Base-by-base conservation (phyloP, 2,113 vertebrate species). In the Lamprotornis superbus region DNA sequence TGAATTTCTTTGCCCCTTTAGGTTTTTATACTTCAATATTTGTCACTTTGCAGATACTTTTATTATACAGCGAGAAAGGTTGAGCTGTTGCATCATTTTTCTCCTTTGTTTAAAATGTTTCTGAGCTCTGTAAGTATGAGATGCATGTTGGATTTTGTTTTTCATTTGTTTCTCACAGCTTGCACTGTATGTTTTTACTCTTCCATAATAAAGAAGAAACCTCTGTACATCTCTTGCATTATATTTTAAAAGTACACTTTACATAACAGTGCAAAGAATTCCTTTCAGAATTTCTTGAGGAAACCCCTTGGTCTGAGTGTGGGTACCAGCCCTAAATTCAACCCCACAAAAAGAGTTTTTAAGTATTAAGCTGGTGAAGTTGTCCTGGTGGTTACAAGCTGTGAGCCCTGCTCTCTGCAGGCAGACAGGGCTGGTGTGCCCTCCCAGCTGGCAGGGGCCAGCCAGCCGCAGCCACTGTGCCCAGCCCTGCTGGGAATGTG, bases 371-470 rank as follows among this genome's bases (percentile, higher is more conserved):
- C 46, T 42, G 37, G n/a, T 57, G 63, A 42, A 60, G 49, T 46
- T 79, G 33, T 13, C 28, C 7, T 4, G 22, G 76, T 33, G 60
- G 10, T 47, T 47, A 52, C 23, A 47, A 60, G 69, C 39, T 20
- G n/a, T 21, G 60, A 67, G 91, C 33, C 24, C 27, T 59, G 55
- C 37, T 65, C n/a, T 73, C 17, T 55, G 52, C 39, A 47, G 40
- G 37, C 67, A 57, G 4, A 4, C 0, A 2, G 69, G 82, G 39
- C 78, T 88, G 39, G 9, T 0, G 0, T 65, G 61, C 56, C 28
- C 24, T 61, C 24, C 30, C 24, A 53, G 33, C 46, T 65, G 31
- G 31, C 59, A 44, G 47, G 35, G 37, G n/a, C 24, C 44, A 44
- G 63, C 27, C 1, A 1, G 7, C 0, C 2, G 17, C 50, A 60